Evolutionary conservation across 2,113 vertebrate species (phyloP).

Genomic region (Leucosticte australis): DNA sequence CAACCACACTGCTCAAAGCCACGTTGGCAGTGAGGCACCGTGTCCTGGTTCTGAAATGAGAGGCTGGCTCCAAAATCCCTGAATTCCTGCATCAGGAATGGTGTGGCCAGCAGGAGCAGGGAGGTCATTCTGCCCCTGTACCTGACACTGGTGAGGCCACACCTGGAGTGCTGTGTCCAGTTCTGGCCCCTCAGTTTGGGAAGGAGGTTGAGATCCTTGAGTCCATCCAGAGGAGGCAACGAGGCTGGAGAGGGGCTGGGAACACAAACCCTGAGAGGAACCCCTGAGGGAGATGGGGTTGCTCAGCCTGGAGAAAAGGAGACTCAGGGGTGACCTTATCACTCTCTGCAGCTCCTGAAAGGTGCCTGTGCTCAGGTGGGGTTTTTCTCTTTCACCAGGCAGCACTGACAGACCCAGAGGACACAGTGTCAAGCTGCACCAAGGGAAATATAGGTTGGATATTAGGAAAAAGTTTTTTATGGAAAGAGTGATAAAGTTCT

Average conservation of each 20-base stretch:
- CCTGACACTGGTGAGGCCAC: not conserved
- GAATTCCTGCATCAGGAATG: not conserved
- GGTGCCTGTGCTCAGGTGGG: not conserved
- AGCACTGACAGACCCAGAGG: not conserved
- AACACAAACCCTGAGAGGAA: not conserved
- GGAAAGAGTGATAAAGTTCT: not conserved
- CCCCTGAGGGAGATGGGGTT: not conserved
- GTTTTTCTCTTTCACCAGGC: not conserved
- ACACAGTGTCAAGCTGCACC: not conserved
- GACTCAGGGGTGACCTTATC: not conserved
- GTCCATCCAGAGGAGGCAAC: not conserved
- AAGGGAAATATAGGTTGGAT: not conserved
- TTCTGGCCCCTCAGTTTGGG: not conserved
- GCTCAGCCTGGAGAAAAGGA: not conserved
- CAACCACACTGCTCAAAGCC: not conserved
- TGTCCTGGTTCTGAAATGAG: not conserved
- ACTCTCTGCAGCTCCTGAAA: not conserved
- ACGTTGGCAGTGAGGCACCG: rapidly evolving
- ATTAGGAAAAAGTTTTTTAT: rapidly evolving
- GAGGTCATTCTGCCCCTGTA: not conserved
- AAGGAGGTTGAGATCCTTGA: rapidly evolving
- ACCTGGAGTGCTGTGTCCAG: not conserved
- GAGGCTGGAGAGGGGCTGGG: not conserved
- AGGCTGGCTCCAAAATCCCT: not conserved
- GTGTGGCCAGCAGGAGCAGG: not conserved